These are phyloP conservation scores for Suillia variegata DNA, from an alignment of 2,888 invertebrate genomes.

Conservation along the genomic window DNA sequence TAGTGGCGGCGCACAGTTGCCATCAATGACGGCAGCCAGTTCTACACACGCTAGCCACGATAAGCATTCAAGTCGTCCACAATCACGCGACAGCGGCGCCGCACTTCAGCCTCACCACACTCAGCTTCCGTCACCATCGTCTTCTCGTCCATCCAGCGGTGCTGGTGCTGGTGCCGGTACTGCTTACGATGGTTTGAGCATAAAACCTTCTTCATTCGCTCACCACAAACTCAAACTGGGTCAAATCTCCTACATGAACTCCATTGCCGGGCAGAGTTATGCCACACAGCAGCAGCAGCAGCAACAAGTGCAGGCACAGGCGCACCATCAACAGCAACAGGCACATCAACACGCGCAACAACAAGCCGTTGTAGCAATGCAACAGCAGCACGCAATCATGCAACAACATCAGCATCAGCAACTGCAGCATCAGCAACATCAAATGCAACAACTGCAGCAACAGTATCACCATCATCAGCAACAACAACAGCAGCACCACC, in stretches of 20 bases:
- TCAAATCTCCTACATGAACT: slow-evolving; percentile 45
- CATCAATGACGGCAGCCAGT: background rate
- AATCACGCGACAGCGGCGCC: slow-evolving; percentile 52
- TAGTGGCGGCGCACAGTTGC: slow-evolving; percentile 14
- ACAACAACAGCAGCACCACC: slow-evolving; percentile 43
- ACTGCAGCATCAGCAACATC: slow-evolving; percentile 25
- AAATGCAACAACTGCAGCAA: slow-evolving; percentile 29
- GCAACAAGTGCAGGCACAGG: slow-evolving; percentile 25
- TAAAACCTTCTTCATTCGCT: slow-evolving; percentile 57
- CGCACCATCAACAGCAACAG: slow-evolving; percentile 21
- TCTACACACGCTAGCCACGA: slow-evolving; percentile 31
- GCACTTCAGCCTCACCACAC: slow-evolving; percentile 35
- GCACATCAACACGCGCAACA: background rate
- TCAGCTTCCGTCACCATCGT: slow-evolving; percentile 37
- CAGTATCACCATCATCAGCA: slow-evolving; percentile 37
- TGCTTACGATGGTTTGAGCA: slow-evolving; percentile 43
- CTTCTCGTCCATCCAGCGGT: slow-evolving; percentile 45
- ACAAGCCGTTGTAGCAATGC: no score
- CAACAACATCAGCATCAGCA: slow-evolving; percentile 23
- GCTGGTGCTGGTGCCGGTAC: slow-evolving; percentile 29
- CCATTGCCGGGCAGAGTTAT: slow-evolving; percentile 32
- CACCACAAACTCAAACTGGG: slow-evolving; percentile 60
- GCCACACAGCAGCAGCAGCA: slow-evolving; percentile 23
- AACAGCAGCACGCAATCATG: background rate
- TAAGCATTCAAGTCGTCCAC: slow-evolving; percentile 53